Conservation (phyloP, 2,888 invertebrate species). For the Mythimna albipuncta region DNA sequence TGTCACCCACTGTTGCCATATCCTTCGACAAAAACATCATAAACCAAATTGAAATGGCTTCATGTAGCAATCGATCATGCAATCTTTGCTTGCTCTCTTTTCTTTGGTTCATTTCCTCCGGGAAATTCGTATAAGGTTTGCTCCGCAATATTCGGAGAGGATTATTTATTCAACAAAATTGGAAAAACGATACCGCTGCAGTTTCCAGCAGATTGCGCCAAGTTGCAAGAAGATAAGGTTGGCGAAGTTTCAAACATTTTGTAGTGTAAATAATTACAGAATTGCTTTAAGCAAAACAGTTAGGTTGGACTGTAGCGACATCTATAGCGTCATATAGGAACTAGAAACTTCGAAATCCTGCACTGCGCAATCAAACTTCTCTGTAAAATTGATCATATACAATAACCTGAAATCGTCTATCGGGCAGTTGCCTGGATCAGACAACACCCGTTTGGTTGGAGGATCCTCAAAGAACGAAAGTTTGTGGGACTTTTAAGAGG, state of each 20-base stretch:
- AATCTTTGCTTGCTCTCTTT: constrained; percentile 1
- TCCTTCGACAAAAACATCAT: constrained; percentile 25
- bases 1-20: constrained; percentile 42
- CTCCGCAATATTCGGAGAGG: constrained; percentile 2
- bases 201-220: constrained; percentile 31
- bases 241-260: constrained; percentile 13
- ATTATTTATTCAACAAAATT: constrained; percentile 39
- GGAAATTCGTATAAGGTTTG: constrained; percentile 34
- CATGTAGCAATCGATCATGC: constrained; percentile 32
- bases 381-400: too few relatives aligned
- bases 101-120: constrained; percentile 30
- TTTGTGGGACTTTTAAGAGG: too few relatives aligned
- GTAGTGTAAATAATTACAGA: neutral
- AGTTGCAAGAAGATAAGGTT: constrained; percentile 11
- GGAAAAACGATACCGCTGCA: constrained; percentile 31
- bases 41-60: constrained; percentile 39
- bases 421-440: too few relatives aligned
- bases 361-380: too few relatives aligned
- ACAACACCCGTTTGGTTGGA: too few relatives aligned
- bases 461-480: too few relatives aligned
- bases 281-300: neutral
- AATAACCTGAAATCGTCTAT: too few relatives aligned
- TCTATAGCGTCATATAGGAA: too few relatives aligned
- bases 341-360: too few relatives aligned
- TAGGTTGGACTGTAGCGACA: neutral